A percentile compares a stretch with the other conserved stretches of the same genome.
Conservation (phyloP, 2,797 vertebrate genomes). For the Manis pentadactyla region DNA sequence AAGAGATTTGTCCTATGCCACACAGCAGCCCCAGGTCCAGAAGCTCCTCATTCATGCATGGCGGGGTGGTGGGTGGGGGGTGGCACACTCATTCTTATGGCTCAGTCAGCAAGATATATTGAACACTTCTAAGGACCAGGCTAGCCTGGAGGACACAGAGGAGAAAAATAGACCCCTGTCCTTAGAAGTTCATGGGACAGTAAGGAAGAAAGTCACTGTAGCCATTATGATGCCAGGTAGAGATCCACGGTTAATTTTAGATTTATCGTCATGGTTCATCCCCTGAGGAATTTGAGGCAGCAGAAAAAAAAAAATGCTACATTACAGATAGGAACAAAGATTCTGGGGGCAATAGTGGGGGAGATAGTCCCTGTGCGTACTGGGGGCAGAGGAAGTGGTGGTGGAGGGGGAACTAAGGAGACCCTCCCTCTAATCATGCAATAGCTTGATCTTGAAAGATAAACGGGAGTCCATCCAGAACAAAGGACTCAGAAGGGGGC, state of each 20-base stretch:
- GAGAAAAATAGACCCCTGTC: background rate
- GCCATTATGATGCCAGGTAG: rapidly evolving
- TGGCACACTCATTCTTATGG: background rate
- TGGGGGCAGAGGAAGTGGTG: rapidly evolving
- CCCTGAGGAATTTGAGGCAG: background rate
- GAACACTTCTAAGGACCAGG: background rate
- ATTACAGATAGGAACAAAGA: background rate
- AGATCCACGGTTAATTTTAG: background rate
- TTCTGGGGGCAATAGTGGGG: background rate
- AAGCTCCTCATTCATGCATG: rapidly evolving
- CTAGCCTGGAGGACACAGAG: background rate
- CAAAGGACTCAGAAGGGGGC: rapidly evolving
- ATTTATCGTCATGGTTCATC: background rate
- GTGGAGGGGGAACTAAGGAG: background rate
- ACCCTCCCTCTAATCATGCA: too few species aligned
- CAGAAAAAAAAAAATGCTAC: too few species aligned
- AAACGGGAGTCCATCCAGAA: background rate
- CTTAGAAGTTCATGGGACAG: background rate
- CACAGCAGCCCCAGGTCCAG: background rate
- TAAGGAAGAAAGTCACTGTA: background rate
- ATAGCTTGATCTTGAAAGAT: background rate
- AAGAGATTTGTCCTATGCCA: background rate
- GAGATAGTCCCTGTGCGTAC: background rate
- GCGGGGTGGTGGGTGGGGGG: too few species aligned
- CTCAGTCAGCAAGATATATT: background rate